These are phyloP conservation scores for Gobio gobio DNA, from an alignment of 2,113 vertebrate species.

Conservation along the genomic window DNA sequence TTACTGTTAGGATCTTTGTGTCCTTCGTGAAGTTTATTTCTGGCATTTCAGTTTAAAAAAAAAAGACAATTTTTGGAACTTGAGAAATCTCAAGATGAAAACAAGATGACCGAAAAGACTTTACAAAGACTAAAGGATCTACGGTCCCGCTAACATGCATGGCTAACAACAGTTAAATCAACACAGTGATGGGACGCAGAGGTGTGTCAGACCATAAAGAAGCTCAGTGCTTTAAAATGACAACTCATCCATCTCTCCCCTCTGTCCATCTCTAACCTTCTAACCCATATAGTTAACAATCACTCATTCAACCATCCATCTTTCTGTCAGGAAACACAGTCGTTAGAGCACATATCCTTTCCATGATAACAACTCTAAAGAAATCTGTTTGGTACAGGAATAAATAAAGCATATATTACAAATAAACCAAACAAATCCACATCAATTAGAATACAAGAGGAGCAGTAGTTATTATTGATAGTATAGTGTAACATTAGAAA, in stretches of 20 bases:
- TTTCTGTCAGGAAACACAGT: constrained; percentile 19
- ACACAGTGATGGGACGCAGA: neutral
- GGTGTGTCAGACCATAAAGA: neutral
- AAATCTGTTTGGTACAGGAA: neutral
- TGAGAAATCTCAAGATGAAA: constrained; percentile 17
- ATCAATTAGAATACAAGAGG: constrained; percentile 3
- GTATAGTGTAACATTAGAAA: neutral
- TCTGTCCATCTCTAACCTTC: neutral
- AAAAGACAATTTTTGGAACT: constrained; percentile 29
- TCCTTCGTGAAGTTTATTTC: constrained; percentile 43
- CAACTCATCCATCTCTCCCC: neutral
- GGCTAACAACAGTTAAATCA: constrained; percentile 24
- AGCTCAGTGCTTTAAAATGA: constrained; percentile 6
- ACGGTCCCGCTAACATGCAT: neutral
- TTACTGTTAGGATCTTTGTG: neutral
- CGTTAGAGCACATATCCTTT: neutral
- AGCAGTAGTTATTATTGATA: constrained; percentile 4
- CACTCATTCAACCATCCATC: constrained; percentile 17
- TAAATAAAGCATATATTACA: constrained; percentile 39
- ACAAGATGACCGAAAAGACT: neutral
- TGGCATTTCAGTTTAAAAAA: constrained; percentile 38
- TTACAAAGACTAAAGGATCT: constrained; percentile 33
- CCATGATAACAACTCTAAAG: neutral
- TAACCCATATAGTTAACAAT: neutral
- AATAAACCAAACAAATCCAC: neutral